A percentile compares a stretch with the other conserved stretches of the same genome.
Conservation (phyloP, 2,797 vertebrate genomes). For the Babyrousa celebensis region DNA sequence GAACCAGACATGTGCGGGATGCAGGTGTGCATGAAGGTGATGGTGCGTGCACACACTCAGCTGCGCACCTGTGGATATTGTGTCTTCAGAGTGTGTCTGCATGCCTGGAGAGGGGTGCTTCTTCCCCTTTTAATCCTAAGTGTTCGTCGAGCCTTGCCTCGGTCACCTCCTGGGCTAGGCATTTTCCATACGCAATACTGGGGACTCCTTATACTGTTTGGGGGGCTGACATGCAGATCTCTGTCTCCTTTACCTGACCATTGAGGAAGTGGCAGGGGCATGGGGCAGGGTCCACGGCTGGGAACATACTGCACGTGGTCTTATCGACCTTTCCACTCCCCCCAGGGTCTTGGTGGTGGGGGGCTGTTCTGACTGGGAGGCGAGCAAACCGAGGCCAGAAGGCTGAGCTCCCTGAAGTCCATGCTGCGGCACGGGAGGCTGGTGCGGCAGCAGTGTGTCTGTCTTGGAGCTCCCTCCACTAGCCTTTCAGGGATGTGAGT, state of each 20-base stretch:
- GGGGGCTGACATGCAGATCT: background rate
- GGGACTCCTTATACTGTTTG: background rate
- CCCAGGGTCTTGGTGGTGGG: background rate
- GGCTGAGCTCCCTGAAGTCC: background rate
- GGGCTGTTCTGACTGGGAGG: background rate
- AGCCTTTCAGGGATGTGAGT: background rate
- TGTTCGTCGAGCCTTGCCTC: background rate
- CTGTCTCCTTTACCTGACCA: background rate
- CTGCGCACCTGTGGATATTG: accelerated
- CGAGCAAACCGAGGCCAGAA: background rate
- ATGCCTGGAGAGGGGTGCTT: background rate
- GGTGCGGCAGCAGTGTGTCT: background rate
- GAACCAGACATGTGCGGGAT: background rate
- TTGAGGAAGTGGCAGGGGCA: background rate
- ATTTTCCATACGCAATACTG: background rate
- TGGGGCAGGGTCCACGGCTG: background rate
- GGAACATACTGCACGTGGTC: background rate
- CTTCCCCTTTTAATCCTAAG: background rate
- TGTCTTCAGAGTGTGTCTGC: background rate
- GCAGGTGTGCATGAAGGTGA: background rate
- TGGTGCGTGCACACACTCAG: background rate
- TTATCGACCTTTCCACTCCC: background rate
- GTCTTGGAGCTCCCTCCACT: no score
- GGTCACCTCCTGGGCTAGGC: background rate
- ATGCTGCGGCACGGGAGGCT: background rate